Evolutionary conservation across 2,888 invertebrate genomes (phyloP).

Genomic region (Ecliptopera silaceata): DNA sequence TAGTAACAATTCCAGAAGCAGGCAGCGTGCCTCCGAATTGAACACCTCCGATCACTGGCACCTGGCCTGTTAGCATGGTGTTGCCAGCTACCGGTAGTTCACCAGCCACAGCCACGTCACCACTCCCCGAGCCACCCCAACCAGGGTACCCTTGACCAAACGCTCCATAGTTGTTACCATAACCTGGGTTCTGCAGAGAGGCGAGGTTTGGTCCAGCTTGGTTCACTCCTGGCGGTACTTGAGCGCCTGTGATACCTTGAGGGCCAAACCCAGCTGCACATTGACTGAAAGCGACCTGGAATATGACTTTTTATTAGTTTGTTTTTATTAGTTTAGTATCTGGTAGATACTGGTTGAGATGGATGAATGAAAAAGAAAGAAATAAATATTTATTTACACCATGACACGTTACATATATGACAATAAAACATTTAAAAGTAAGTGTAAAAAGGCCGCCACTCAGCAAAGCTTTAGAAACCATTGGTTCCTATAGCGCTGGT

Average conservation of each 20-base stretch:
- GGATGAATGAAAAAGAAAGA: no score
- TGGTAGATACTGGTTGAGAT: no score
- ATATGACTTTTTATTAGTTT: background rate
- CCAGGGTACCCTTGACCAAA: background rate
- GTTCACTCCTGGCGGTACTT: no score
- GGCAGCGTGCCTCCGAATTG: constrained; percentile 45
- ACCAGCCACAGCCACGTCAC: constrained; percentile 33
- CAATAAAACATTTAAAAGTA: no score
- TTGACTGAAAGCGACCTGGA: constrained; percentile 5
- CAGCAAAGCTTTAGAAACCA: no score
- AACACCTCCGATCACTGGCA: constrained; percentile 49
- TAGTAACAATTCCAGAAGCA: constrained; percentile 45
- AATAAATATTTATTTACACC: no score
- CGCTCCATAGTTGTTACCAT: background rate
- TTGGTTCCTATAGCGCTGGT: no score
- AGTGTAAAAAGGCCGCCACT: no score
- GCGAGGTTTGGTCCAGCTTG: background rate
- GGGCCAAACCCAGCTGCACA: constrained; percentile 3
- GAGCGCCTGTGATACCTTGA: constrained; percentile 8
- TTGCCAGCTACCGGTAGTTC: constrained; percentile 42
- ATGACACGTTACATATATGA: no score
- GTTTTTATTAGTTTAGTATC: no score
- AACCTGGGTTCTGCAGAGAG: constrained; percentile 3
- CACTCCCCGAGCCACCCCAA: constrained; percentile 31
- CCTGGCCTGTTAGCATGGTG: constrained; percentile 44